Percentiles rank a stretch among this genome's conserved stretches.
These are phyloP conservation scores for Spizella passerina DNA, from an alignment of 2,797 vertebrate species.

Conservation along the genomic window DNA sequence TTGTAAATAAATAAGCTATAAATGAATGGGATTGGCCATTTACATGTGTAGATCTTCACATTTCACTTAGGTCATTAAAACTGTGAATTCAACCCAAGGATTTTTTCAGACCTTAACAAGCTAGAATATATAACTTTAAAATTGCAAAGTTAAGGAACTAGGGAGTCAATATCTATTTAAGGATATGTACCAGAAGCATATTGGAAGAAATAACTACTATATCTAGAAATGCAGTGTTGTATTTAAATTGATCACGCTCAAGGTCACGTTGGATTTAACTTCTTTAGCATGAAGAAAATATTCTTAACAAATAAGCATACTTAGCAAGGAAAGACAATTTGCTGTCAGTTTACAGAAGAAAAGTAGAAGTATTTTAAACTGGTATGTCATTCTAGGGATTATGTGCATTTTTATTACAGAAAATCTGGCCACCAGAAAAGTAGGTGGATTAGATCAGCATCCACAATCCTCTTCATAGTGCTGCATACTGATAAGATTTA, in stretches of 20 bases:
- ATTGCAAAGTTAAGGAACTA: background rate
- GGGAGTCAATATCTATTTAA: slow-evolving; percentile 11
- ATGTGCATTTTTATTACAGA: slow-evolving; percentile 40
- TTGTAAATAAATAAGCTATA: background rate
- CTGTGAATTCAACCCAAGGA: background rate
- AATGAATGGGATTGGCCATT: background rate
- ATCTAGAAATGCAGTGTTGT: background rate
- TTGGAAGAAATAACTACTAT: background rate
- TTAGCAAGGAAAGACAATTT: background rate
- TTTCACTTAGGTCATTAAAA: background rate
- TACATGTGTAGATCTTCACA: background rate
- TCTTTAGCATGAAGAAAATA: background rate
- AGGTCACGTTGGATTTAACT: background rate
- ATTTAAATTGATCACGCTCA: slow-evolving; percentile 3
- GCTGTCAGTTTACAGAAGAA: background rate
- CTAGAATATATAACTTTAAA: background rate
- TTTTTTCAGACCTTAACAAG: background rate
- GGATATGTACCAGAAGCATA: background rate
- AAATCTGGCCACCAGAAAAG: slow-evolving; percentile 20
- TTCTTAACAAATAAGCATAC: background rate
- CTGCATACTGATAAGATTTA: slow-evolving; percentile 11
- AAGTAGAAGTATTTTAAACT: slow-evolving; percentile 7
- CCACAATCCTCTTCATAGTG: background rate
- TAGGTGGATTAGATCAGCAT: slow-evolving; percentile 19
- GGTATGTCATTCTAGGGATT: background rate